Percentiles rank a stretch among this genome's conserved stretches.
Conservation (phyloP, 2,797 vertebrate genomes). For the Gorsachius magnificus region DNA sequence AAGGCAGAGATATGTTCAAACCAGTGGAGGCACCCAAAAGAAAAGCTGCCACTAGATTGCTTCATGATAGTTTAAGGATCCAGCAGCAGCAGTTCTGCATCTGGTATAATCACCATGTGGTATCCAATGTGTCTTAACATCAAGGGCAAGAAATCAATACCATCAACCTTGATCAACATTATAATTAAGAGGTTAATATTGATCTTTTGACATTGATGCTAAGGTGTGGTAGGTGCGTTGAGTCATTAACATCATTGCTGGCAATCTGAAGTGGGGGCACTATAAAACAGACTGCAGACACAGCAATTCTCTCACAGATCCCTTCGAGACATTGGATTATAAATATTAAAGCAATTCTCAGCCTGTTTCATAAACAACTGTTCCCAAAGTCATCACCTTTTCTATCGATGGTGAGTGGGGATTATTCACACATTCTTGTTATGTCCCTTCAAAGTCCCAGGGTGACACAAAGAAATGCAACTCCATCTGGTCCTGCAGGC, state of each 20-base stretch:
- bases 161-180: not conserved
- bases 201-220: not conserved
- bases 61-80: not conserved
- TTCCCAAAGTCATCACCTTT: not conserved
- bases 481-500: not conserved
- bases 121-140: not conserved
- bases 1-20: not conserved
- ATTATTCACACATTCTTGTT: not conserved
- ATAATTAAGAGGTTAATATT: not conserved
- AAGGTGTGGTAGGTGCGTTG: not conserved
- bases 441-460: not conserved
- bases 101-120: not conserved
- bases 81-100: not conserved
- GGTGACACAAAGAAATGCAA: not conserved
- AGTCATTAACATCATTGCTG: not conserved
- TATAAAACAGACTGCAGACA: not conserved
- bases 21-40: not conserved
- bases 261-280: not conserved
- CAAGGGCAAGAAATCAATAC: constrained; percentile 7
- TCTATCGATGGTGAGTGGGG: not conserved
- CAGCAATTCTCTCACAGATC: not conserved
- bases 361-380: not conserved
- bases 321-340: not conserved
- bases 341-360: not conserved
- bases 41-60: not conserved